phyloP scores from a whole-genome alignment of 2,888 invertebrate species.

The Zele albiditarsus region DNA sequence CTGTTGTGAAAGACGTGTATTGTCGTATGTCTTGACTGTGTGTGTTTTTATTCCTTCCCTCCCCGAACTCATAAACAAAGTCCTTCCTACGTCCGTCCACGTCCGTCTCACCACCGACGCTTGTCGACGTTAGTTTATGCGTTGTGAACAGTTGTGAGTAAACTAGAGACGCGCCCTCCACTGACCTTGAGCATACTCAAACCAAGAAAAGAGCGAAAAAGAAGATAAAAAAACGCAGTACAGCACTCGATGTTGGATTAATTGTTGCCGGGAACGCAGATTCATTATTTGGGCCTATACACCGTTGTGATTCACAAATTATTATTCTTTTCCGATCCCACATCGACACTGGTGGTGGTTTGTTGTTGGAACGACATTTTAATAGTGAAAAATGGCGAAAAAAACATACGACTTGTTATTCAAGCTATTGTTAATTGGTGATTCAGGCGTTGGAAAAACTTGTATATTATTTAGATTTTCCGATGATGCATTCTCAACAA shows the following conservation, averaged over 20 bases:
- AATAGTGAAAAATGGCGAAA: slow-evolving; percentile 84
- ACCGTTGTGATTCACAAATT: not conserved
- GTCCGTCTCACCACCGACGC: not conserved
- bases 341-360: not conserved
- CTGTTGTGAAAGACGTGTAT: not conserved
- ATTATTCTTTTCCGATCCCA: not conserved
- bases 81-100: slow-evolving; percentile 29
- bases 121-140: slow-evolving; percentile 21
- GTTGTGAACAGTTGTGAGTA: slow-evolving; percentile 24
- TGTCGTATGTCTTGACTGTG: not conserved
- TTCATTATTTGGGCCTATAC: slow-evolving; percentile 11
- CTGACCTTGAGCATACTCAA: slow-evolving; percentile 57
- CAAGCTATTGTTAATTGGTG: slow-evolving; percentile 93
- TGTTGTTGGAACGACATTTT: not conserved
- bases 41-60: slow-evolving; percentile 28
- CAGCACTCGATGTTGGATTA: slow-evolving; percentile 57
- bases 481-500: slow-evolving; percentile 95
- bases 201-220: no score
- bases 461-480: slow-evolving; percentile 95
- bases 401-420: slow-evolving; percentile 96
- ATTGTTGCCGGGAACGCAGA: slow-evolving; percentile 47
- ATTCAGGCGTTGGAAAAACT: slow-evolving; percentile 95
- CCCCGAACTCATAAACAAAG: slow-evolving; percentile 29
- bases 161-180: slow-evolving; percentile 59
- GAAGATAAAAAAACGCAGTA: slow-evolving; percentile 48